Conservation (phyloP, 2,797 vertebrate genomes). For the Cygnus olor region DNA sequence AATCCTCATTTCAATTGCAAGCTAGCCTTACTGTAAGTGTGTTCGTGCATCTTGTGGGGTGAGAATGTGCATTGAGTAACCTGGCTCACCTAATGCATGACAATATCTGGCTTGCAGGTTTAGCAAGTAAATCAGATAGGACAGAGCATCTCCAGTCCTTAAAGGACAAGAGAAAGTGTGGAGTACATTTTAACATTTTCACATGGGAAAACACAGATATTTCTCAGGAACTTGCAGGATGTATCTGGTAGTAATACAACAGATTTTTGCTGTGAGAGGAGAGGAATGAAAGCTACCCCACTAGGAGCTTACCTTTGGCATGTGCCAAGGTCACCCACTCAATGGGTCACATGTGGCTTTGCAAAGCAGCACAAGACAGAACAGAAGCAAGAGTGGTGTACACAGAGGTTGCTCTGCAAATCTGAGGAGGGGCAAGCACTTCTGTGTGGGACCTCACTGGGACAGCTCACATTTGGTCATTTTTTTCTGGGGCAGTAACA, state of each 20-base stretch:
- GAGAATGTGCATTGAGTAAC: background rate
- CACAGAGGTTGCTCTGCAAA: background rate
- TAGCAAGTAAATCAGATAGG: accelerated
- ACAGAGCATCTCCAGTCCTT: accelerated
- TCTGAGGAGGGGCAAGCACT: background rate
- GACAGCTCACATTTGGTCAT: background rate
- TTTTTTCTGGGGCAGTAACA: background rate
- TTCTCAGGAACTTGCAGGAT: background rate
- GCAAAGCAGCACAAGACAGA: background rate
- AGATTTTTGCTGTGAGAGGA: background rate
- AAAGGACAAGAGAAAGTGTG: background rate
- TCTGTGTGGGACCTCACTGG: no score
- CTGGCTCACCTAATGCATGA: accelerated
- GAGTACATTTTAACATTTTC: background rate
- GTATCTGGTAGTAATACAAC: background rate
- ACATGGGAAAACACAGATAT: background rate
- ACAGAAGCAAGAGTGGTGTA: background rate
- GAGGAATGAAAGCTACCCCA: background rate
- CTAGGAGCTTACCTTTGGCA: background rate
- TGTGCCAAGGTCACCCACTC: background rate
- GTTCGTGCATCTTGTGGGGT: background rate
- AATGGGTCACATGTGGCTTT: accelerated
- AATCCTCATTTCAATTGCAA: background rate
- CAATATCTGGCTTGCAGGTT: background rate
- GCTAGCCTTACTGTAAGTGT: background rate